Conservation (phyloP, 2,113 vertebrate species). For the Lipotes vexillifer region DNA sequence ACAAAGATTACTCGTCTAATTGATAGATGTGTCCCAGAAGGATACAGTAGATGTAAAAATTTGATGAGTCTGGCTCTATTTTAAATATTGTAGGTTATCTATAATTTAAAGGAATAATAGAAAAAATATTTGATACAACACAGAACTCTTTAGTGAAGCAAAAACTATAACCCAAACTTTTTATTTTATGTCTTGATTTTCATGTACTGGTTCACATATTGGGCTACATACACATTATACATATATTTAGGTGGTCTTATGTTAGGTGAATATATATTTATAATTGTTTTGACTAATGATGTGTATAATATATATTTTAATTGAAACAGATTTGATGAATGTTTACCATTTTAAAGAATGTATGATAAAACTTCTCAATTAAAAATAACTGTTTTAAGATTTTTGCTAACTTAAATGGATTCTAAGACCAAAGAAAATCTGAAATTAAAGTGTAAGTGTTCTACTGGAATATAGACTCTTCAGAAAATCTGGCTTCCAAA, state of each 20-base stretch:
- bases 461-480: slow-evolving; percentile 8
- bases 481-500: slow-evolving; percentile 41
- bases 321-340: slow-evolving; percentile 16
- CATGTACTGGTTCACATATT: not conserved
- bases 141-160: not conserved
- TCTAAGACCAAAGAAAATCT: slow-evolving; percentile 17
- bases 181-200: not conserved
- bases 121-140: not conserved
- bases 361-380: slow-evolving; percentile 13
- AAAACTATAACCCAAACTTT: not conserved
- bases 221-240: not conserved
- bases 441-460: slow-evolving; percentile 36
- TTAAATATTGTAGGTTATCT: not conserved
- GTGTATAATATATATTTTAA: not conserved
- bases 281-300: not conserved
- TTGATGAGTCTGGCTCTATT: not conserved
- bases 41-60: not conserved
- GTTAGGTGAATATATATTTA: not conserved
- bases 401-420: not conserved
- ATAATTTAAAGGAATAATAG: not conserved
- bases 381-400: not conserved
- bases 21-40: not conserved
- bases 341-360: slow-evolving; percentile 30
- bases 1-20: not conserved
- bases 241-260: not conserved